phyloP scores from a whole-genome alignment of 1,140 invertebrate genomes.

The Drosophila obscura region DNA sequence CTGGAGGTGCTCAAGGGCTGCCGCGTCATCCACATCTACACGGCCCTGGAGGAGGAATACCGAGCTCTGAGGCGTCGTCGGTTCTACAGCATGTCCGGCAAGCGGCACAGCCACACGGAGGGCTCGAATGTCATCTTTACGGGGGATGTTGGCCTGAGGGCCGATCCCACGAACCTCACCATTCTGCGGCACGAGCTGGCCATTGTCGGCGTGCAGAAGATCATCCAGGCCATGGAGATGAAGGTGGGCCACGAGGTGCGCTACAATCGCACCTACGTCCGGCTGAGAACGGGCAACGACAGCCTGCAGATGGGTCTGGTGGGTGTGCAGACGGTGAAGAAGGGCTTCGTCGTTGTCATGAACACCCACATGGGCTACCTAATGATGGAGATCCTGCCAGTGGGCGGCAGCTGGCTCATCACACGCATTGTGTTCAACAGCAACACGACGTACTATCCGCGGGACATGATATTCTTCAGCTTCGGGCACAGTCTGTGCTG shows the following conservation, averaged over 20 bases:
- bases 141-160: too few species aligned
- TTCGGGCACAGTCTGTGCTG: constrained; percentile 44
- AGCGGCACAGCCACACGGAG: not conserved
- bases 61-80: constrained; percentile 15
- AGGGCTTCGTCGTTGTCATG: constrained; percentile 24
- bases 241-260: fast-evolving
- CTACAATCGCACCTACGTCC: constrained; percentile 9
- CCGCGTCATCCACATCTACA: constrained; percentile 49
- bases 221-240: constrained; percentile 20
- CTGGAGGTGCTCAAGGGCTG: constrained; percentile 20
- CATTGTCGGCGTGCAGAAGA: constrained; percentile 6
- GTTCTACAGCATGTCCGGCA: not conserved
- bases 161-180: not conserved
- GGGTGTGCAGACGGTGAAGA: not conserved
- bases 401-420: constrained; percentile 39
- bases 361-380: not conserved
- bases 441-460: not conserved
- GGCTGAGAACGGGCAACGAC: fast-evolving
- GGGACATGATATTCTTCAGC: constrained; percentile 24
- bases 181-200: constrained; percentile 7
- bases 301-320: not conserved
- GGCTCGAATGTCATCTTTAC: not conserved
- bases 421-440: not conserved
- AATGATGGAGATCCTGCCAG: not conserved
- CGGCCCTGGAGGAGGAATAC: constrained; percentile 30